These are phyloP conservation scores for Desmophyllum pertusum DNA, from an alignment of 92 coral and sea anemone genomes.

Conservation along the genomic window DNA sequence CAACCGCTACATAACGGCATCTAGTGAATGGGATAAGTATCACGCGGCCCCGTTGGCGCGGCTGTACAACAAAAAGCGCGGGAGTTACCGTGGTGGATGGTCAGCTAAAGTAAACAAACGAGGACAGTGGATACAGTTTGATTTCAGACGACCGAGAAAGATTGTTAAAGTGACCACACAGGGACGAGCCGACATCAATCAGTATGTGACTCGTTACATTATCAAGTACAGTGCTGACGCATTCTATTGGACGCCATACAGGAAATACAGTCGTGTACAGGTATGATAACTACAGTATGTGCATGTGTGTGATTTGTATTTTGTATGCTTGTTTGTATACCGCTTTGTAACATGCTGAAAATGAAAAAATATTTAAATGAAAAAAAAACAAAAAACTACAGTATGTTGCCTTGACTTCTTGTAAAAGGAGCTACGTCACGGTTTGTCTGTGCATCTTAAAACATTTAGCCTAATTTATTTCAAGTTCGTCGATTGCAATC, in stretches of 20 bases:
- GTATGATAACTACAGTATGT: background rate
- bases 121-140: constrained; percentile 71
- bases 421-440: no score
- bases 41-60: constrained; percentile 72
- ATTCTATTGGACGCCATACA: constrained; percentile 54
- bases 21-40: constrained; percentile 59
- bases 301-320: no score
- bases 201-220: constrained; percentile 51
- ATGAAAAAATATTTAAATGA: no score
- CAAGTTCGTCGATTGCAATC: no score
- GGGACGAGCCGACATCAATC: constrained; percentile 49
- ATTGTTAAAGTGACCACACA: constrained; percentile 63
- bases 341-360: no score
- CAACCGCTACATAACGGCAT: constrained; percentile 74
- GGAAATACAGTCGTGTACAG: constrained; percentile 50
- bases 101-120: constrained; percentile 64
- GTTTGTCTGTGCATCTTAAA: no score
- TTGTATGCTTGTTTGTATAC: no score
- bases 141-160: constrained; percentile 54
- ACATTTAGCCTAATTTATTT: no score
- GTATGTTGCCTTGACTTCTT: no score
- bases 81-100: constrained; percentile 71
- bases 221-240: constrained; percentile 66
- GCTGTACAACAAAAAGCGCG: constrained; percentile 48
- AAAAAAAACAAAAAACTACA: no score